These are phyloP conservation scores for Loripinus fragilis DNA, from an alignment of 2,888 invertebrate species.

Conservation along the genomic window DNA sequence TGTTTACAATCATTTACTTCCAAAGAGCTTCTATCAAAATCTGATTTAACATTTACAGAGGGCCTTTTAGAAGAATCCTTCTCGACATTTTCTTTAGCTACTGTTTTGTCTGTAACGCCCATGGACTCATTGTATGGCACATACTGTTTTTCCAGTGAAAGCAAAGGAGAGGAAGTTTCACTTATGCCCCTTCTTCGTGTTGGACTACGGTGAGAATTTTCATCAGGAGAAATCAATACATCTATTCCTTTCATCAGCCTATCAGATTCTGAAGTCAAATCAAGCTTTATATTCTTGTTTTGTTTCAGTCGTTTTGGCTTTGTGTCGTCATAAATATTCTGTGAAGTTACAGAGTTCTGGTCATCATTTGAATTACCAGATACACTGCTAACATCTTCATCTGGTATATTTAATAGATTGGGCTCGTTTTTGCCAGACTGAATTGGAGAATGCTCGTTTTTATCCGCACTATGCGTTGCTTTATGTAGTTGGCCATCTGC, in stretches of 20 bases:
- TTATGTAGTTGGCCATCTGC: background rate
- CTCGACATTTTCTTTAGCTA: background rate
- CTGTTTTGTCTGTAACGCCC: background rate
- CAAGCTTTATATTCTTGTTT: slow-evolving; percentile 33
- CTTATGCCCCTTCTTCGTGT: background rate
- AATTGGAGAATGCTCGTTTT: too few species aligned
- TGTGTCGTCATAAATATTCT: slow-evolving; percentile 59
- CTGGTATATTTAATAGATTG: too few species aligned
- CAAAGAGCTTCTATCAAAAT: too few species aligned
- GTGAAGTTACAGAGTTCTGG: background rate
- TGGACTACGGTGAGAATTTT: background rate
- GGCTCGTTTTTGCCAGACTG: too few species aligned
- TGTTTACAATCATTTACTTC: too few species aligned
- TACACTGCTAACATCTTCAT: too few species aligned
- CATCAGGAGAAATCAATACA: slow-evolving; percentile 49
- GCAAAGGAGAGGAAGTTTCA: background rate
- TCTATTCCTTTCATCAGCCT: slow-evolving; percentile 35
- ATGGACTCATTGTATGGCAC: background rate
- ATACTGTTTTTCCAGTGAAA: background rate
- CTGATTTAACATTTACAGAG: too few species aligned
- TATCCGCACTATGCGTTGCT: background rate
- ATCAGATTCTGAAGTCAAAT: background rate
- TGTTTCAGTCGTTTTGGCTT: slow-evolving; percentile 60
- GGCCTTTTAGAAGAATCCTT: background rate
- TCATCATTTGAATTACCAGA: too few species aligned